Evolutionary conservation across 2,797 vertebrate genomes (phyloP).

Genomic region (Telmatherina bonti): DNA sequence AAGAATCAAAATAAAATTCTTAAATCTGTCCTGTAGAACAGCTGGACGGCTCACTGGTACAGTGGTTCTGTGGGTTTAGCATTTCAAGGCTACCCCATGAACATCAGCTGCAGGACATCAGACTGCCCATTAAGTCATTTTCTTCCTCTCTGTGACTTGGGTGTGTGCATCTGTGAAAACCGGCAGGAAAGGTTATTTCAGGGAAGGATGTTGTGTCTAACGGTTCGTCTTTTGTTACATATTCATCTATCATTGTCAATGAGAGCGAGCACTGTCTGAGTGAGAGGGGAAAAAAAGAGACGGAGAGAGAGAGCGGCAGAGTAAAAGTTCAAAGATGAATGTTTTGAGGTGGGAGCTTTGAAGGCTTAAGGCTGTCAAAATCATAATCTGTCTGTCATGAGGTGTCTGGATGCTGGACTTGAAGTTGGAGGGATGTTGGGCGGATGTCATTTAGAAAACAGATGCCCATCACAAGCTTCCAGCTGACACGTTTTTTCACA

Average conservation of each 20-base stretch:
- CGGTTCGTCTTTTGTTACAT: constrained; percentile 7
- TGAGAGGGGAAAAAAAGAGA: background rate
- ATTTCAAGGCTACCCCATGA: background rate
- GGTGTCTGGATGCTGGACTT: constrained; percentile 48
- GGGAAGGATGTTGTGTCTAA: constrained; percentile 3
- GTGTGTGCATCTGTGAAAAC: background rate
- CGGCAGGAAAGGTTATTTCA: background rate
- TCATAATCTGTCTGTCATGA: constrained; percentile 69
- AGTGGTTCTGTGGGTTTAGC: background rate
- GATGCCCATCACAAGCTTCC: constrained; percentile 29
- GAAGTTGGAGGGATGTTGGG: constrained; percentile 37
- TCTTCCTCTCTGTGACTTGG: background rate
- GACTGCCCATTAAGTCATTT: constrained; percentile 3
- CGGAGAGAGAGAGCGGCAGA: constrained; percentile 11
- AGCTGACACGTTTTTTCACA: constrained; percentile 22
- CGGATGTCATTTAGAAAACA: constrained; percentile 51
- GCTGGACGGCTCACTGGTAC: background rate
- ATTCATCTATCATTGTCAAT: constrained; percentile 19
- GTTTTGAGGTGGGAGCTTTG: constrained; percentile 50
- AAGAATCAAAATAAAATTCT: background rate
- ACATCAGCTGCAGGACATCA: constrained; percentile 1
- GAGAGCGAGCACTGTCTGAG: background rate
- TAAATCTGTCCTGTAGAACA: background rate
- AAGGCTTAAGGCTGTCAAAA: constrained; percentile 65
- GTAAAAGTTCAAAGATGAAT: constrained; percentile 47